Base-by-base conservation (phyloP, 2,797 vertebrate species). In the Sebastes umbrosus region DNA sequence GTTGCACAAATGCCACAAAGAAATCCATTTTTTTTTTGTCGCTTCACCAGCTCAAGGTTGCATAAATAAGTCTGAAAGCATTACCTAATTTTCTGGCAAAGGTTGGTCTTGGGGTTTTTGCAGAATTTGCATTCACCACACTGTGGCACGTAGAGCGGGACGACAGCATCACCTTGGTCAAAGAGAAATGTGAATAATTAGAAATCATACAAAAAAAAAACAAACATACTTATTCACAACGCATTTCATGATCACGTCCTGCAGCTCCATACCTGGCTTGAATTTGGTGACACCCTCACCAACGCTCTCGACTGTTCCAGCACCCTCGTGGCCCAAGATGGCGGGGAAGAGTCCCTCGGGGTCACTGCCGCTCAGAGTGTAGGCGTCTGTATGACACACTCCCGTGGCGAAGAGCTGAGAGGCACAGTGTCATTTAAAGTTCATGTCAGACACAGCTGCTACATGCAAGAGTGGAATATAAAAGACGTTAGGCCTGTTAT, bases 121-220 rank as follows among this genome's bases (percentile, higher is more conserved):
- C 98, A 99, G 94, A 99, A 99, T 85, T 98, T 99, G 96, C 98
- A 99, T 86, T 99, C 97, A 59, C 97, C 97, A 87, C 98, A 99
- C 75, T 99, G 98, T 1, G 98, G 98, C 29, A 99, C 93, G 24
- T 99, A 99, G 1, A 99, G 84, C 1, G 97, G 97, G 86, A 99
- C 93, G 77, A 99, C 98, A 0, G 96, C 94, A 58, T 99, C 98
- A 62, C 98, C 98, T 99, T 58, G 4, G 68, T 20, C 59, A 84
- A 73, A 66, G 57, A 82, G 43, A 75, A n/a, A 13, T 14, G 5
- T 2, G 11, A 69, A 22, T 16, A 14, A 69, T 39, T 39, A n/a
- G 12, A 34, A 63, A 58, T 63, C n/a, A 77, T 0, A 16, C 2
- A 7, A 2, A 4, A 32, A 20, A 39, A 4, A 12, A 1, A 27